Percentiles rank a stretch among this genome's conserved stretches.
Conservation (phyloP, 2,113 vertebrate species). For the Chaetorhynchus papuensis region DNA sequence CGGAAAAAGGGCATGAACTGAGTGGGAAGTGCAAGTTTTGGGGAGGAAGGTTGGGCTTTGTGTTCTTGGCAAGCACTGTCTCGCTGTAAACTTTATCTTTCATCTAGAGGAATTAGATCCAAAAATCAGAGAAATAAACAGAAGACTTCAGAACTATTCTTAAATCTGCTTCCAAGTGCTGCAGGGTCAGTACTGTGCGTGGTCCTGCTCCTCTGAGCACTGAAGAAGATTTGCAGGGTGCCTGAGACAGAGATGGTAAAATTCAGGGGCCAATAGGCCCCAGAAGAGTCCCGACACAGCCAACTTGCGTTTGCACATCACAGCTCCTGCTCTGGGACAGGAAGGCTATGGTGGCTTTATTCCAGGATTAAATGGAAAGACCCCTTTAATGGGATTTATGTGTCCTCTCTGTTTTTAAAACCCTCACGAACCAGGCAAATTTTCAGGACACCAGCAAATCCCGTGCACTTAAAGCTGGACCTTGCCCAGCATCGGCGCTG, state of each 20-base stretch:
- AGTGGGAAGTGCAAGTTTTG: neutral
- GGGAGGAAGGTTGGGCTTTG: neutral
- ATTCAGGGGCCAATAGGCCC: neutral
- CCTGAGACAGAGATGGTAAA: neutral
- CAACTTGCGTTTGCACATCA: neutral
- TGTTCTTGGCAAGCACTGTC: neutral
- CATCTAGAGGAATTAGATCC: neutral
- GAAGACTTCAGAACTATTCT: neutral
- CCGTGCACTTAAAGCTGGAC: neutral
- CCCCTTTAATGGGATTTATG: neutral
- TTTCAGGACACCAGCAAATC: neutral
- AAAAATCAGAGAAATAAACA: slow-evolving; percentile 7
- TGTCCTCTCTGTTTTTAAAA: neutral
- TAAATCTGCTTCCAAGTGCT: neutral
- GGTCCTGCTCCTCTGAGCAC: neutral
- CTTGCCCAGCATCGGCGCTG: accelerated
- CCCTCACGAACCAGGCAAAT: neutral
- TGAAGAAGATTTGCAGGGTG: neutral
- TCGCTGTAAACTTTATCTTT: slow-evolving; percentile 6
- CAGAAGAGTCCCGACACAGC: neutral
- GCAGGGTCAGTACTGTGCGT: neutral
- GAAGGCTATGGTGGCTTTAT: neutral
- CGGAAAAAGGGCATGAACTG: neutral
- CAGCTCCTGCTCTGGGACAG: neutral
- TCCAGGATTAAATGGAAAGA: neutral